These are phyloP conservation scores for Columbina picui DNA, from an alignment of 2,113 vertebrate species.

Conservation along the genomic window DNA sequence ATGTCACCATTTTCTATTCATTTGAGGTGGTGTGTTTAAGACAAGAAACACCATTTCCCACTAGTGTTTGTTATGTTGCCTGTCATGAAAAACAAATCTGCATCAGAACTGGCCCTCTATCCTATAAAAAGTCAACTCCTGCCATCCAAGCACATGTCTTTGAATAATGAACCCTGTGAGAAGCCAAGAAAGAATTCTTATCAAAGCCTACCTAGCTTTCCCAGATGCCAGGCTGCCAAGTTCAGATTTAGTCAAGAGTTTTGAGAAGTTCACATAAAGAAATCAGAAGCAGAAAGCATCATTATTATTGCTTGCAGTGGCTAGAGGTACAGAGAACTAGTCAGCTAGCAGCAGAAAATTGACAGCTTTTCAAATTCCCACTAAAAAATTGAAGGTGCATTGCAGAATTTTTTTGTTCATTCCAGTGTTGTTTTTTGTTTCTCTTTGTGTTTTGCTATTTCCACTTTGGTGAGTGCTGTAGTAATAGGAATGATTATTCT, in stretches of 20 bases:
- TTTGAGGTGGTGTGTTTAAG: neutral
- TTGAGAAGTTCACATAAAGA: slow-evolving; percentile 20
- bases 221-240: neutral
- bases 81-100: neutral
- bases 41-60: neutral
- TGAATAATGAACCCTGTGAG: neutral
- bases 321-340: neutral
- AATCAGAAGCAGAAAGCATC: slow-evolving; percentile 14
- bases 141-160: neutral
- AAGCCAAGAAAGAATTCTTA: neutral
- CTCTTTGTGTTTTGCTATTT: neutral
- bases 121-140: neutral
- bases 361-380: slow-evolving; percentile 47
- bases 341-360: slow-evolving; percentile 12
- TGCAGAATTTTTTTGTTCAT: neutral
- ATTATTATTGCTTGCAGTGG: neutral
- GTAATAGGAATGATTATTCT: neutral
- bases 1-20: neutral
- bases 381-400: neutral
- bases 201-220: neutral
- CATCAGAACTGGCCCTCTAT: neutral
- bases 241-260: slow-evolving; percentile 27
- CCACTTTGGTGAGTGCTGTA: neutral
- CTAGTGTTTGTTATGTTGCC: neutral
- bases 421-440: neutral